Evolutionary conservation across 2,797 vertebrate genomes (phyloP).

Genomic region (Acestrorhynchus altus): DNA sequence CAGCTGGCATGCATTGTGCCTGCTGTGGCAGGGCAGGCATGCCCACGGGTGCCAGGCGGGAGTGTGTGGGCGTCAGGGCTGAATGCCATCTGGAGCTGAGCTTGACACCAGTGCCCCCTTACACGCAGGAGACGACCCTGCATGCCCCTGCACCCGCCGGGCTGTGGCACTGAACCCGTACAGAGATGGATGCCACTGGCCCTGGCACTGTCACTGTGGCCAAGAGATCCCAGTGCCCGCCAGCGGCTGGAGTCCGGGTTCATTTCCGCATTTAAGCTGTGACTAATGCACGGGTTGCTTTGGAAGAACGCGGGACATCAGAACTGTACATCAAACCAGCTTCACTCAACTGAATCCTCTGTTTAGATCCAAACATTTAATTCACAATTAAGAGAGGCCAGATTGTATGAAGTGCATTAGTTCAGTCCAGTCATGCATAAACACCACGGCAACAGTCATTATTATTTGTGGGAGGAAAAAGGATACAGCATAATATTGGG

Average conservation of each 20-base stretch:
- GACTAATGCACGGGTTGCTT: slow-evolving; percentile 60
- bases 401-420: not conserved
- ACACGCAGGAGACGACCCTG: slow-evolving; percentile 64
- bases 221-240: slow-evolving; percentile 55
- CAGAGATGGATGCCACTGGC: slow-evolving; percentile 64
- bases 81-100: slow-evolving; percentile 78
- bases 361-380: not conserved
- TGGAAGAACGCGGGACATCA: slow-evolving; percentile 75
- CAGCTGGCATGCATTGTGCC: slow-evolving; percentile 58
- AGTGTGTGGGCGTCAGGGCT: slow-evolving; percentile 72
- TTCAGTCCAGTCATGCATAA: not conserved
- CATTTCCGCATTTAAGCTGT: slow-evolving; percentile 63
- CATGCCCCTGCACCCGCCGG: slow-evolving; percentile 65
- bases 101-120: slow-evolving; percentile 67
- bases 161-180: slow-evolving; percentile 66
- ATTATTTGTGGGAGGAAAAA: not conserved
- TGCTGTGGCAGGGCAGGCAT: slow-evolving; percentile 37
- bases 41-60: slow-evolving; percentile 48
- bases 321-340: slow-evolving; percentile 64
- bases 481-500: too few relatives aligned
- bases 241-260: slow-evolving; percentile 48
- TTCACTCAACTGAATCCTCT: not conserved
- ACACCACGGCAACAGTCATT: not conserved
- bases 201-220: slow-evolving; percentile 62
- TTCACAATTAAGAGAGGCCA: not conserved